Evolutionary conservation across 2,888 invertebrate genomes (phyloP), one percentile per base, ranked within the genome.

Genomic region (Cephus sareptanus): DNA sequence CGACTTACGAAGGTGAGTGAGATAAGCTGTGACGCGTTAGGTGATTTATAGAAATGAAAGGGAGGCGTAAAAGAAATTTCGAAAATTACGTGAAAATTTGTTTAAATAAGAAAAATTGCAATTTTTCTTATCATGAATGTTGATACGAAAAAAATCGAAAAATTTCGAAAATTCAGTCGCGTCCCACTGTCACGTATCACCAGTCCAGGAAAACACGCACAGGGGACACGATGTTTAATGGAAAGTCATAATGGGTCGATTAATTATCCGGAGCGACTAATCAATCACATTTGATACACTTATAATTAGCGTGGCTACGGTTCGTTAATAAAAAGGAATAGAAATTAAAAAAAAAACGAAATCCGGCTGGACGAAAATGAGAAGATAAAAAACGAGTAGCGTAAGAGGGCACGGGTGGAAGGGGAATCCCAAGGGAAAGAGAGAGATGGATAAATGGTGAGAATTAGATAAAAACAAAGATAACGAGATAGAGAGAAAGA

Each of bases 261-360:
- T 78, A 78, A 78, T 78, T 75, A 78, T 73, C 71, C 33, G n/a
- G 71, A 56, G 33, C 71, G 71, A 11, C 80, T 78, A 82, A 81
- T 82, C 82, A 80, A 81, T 82, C 79, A 79, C 76, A 79, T 77
- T 82, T 79, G 76, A 78, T 77, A 76, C 74, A 75, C 78, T 80
- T 79, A 78, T 71, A 71, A 71, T 71, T 71, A 71, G 33, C 31
- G 71, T 31, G 71, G 33, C 71, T 9, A 31, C 71, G 71, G 71
- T 71, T 71, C 71, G 71, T 71, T 71, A 71, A 71, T 11, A 71
- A 71, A 56, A 56, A 56, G 56, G 23, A 56, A 56, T 23, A 56
- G 56, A 56, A 56, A 56, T 56, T 56, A 37, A 13, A 15, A 23
- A 40, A 23, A 56, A 56, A 56, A 23, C 9, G 23, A 9, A 56